Evolutionary conservation across 2,888 invertebrate genomes (phyloP).

Genomic region (Parnassius apollo): DNA sequence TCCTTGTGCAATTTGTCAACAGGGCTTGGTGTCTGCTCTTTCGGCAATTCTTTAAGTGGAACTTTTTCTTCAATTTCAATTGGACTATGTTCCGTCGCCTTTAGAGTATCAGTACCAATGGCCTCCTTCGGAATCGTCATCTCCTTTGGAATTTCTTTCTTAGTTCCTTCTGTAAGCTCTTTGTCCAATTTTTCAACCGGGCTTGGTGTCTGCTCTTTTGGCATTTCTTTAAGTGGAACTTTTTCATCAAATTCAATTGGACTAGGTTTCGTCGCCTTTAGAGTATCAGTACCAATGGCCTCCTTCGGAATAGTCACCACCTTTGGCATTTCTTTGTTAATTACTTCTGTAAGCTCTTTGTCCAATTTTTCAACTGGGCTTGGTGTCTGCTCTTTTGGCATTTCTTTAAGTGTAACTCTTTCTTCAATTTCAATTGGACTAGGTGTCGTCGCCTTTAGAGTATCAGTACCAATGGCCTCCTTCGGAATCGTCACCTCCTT

Average conservation of each 20-base stretch:
- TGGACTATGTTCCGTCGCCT: neutral
- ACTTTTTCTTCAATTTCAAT: constrained; percentile 4
- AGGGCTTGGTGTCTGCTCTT: constrained; percentile 28
- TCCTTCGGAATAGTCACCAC: constrained; percentile 5
- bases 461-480: neutral
- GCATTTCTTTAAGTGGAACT: neutral
- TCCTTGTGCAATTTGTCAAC: constrained; percentile 18
- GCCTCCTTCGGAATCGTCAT: no score
- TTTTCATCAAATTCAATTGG: no score
- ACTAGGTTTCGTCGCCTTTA: no score
- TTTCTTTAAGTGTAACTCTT: neutral
- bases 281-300: no score
- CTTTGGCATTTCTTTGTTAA: constrained; percentile 10
- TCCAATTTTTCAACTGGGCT: neutral
- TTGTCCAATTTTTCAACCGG: constrained; percentile 14
- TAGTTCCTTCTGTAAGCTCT: neutral
- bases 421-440: neutral
- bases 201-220: constrained; percentile 1
- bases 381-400: neutral
- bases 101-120: neutral
- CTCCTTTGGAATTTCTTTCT: constrained; percentile 2
- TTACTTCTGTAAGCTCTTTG: neutral
- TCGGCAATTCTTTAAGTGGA: constrained; percentile 1
- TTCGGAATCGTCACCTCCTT: neutral
- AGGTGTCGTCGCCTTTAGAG: neutral